Percentiles rank a stretch among this genome's conserved stretches.
Evolutionary conservation across 2,888 invertebrate species (phyloP).

Genomic region (Andrena chrysosceles): DNA sequence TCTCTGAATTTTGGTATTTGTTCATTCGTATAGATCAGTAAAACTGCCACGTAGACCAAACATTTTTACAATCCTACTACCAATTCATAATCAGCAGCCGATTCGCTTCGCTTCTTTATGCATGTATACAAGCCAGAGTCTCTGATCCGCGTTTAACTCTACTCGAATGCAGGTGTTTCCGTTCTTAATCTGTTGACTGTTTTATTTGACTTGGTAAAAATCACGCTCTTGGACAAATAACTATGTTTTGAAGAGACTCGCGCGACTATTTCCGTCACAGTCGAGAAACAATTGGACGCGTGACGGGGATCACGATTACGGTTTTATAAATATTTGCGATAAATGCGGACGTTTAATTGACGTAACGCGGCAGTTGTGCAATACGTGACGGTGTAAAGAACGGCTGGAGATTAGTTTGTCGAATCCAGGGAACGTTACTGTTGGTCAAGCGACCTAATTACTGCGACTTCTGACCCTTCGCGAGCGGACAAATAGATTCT

Average conservation of each 20-base stretch:
- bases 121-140: too few species aligned
- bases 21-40: too few species aligned
- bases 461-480: slow-evolving; percentile 30
- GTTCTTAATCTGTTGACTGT: too few species aligned
- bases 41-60: not conserved
- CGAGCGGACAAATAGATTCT: slow-evolving; percentile 21
- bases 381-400: slow-evolving; percentile 61
- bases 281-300: not conserved
- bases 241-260: not conserved
- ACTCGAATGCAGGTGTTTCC: too few species aligned
- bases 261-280: not conserved
- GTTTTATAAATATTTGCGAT: slow-evolving; percentile 65
- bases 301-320: slow-evolving; percentile 15
- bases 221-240: not conserved
- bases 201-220: too few species aligned
- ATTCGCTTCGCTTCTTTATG: too few species aligned
- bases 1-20: too few species aligned
- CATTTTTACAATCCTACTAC: not conserved
- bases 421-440: slow-evolving; percentile 4
- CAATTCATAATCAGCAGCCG: too few species aligned
- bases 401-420: slow-evolving; percentile 11
- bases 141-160: too few species aligned
- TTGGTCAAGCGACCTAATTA: slow-evolving; percentile 8
- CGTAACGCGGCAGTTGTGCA: slow-evolving; percentile 36
- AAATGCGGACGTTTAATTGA: slow-evolving; percentile 23